These are phyloP conservation scores for Falco concolor DNA, from an alignment of 2,797 vertebrate genomes.

Conservation along the genomic window DNA sequence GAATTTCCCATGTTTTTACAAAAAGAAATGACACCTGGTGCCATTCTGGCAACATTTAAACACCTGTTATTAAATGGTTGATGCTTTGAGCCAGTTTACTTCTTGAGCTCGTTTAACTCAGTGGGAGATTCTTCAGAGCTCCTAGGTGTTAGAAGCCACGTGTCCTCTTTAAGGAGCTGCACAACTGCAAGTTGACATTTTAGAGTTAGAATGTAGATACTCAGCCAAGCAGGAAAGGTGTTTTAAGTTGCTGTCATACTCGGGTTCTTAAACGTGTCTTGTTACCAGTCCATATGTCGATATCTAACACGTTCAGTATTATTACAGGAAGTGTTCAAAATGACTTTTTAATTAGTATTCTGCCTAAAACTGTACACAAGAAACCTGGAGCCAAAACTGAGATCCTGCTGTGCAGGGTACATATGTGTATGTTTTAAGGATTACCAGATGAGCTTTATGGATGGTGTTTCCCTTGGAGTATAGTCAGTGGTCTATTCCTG, in stretches of 20 bases:
- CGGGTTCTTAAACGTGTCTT: neutral
- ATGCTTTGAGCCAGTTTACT: neutral
- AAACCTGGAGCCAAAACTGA: neutral
- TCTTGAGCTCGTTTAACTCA: neutral
- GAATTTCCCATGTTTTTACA: neutral
- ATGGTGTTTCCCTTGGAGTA: neutral
- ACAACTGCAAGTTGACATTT: neutral
- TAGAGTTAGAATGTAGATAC: neutral
- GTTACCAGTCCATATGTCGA: rapidly evolving
- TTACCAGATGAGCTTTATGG: neutral
- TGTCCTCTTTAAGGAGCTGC: neutral
- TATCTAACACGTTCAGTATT: neutral
- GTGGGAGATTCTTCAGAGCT: neutral
- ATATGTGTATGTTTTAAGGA: rapidly evolving
- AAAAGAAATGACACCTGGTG: neutral
- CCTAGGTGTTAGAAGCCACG: neutral
- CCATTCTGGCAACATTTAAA: neutral
- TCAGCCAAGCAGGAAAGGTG: neutral
- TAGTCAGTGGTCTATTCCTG: neutral
- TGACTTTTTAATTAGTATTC: neutral
- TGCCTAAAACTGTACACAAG: neutral
- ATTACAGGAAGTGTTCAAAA: neutral
- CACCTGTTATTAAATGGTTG: neutral
- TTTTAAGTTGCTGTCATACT: neutral
- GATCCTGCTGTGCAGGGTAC: neutral